Percentiles rank a stretch among this genome's conserved stretches.
These are phyloP conservation scores for Daphoenositta chrysoptera DNA, from an alignment of 2,113 vertebrate species.

Conservation along the genomic window DNA sequence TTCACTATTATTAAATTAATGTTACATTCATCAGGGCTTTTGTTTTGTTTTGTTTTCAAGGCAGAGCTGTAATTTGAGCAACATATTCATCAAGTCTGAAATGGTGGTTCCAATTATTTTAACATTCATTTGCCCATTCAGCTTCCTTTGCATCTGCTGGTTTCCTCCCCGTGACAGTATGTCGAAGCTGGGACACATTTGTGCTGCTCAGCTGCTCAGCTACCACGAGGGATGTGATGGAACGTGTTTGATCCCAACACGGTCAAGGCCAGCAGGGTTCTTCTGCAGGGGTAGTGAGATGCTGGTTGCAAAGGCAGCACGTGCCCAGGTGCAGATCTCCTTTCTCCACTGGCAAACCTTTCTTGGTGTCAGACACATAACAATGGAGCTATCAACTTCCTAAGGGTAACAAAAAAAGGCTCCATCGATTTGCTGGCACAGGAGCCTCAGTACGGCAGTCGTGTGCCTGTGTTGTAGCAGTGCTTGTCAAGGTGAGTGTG, in stretches of 20 bases:
- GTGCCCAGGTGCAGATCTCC: not conserved
- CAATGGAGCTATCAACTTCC: not conserved
- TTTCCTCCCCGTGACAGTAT: not conserved
- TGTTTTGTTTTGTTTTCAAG: conserved; percentile 59
- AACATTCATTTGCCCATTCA: conserved; percentile 63
- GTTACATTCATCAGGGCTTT: conserved; percentile 46
- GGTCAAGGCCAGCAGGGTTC: fast-evolving
- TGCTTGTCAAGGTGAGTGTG: not conserved
- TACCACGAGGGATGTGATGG: not conserved
- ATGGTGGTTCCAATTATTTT: conserved; percentile 63
- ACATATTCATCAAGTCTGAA: conserved; percentile 61
- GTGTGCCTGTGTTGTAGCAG: not conserved
- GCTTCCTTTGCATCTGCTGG: conserved; percentile 61
- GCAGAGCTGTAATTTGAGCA: conserved; percentile 62
- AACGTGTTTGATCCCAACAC: fast-evolving
- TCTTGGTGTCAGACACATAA: not conserved
- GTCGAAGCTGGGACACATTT: not conserved
- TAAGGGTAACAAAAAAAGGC: not conserved
- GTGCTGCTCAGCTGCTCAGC: not conserved
- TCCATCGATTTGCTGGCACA: not conserved
- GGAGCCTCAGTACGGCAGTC: not conserved
- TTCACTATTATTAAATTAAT: conserved; percentile 65
- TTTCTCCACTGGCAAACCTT: not conserved
- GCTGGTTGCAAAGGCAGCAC: not conserved
- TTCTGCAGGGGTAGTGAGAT: not conserved